Evolutionary conservation across 2,888 invertebrate genomes (phyloP), one percentile per base, ranked within the genome.

Genomic region (Pyralis farinalis): DNA sequence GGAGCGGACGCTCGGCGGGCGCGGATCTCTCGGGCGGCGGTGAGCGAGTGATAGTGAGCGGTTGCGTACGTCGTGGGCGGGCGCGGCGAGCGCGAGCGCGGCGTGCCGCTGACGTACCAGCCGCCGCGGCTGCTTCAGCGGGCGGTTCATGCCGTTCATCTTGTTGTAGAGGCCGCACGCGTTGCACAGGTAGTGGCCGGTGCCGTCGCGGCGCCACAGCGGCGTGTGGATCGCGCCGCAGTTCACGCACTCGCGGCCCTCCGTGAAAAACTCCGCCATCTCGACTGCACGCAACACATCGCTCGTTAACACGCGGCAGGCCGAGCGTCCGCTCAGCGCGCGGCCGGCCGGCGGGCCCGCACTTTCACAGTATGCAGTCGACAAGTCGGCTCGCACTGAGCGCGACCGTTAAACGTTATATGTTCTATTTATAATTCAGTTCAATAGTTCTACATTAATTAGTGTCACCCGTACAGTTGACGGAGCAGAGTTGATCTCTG

Each of bases 91-190:
- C 69, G 80, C 74, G 73, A 63, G 77, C 71, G 79, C 72, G 68
- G 81, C 81, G 77, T 74, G 80, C 63, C 88, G 86, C 81, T 80
- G 76, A 92, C 96, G 95, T 92, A 98, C 98, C 94, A 98, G 94
- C 92, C 98, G 97, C 79, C 97, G 97, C 58, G 98, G 98, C 91
- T 98, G 98, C 84, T 98, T 97, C 68, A 99, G 92, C 56, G 98
- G 98, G 65, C 98, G 92, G 91, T 98, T 98, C 93, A 97, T 96
- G 77, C 98, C 98, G 90, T 99, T 99, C 97, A 98, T 98, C 91
- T 98, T 98, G 91, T 97, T 97, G 93, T 99, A 99, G 71, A 99
- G 95, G 67, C 99, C 99, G 90, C 99, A 99, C 55, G 99, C 99
- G 92, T 99, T 99, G 93, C 99, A 99, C 68, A 99, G 94, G 91